These are phyloP conservation scores for Cryptocephalus primarius DNA, from an alignment of 2,888 invertebrate genomes.

Conservation along the genomic window DNA sequence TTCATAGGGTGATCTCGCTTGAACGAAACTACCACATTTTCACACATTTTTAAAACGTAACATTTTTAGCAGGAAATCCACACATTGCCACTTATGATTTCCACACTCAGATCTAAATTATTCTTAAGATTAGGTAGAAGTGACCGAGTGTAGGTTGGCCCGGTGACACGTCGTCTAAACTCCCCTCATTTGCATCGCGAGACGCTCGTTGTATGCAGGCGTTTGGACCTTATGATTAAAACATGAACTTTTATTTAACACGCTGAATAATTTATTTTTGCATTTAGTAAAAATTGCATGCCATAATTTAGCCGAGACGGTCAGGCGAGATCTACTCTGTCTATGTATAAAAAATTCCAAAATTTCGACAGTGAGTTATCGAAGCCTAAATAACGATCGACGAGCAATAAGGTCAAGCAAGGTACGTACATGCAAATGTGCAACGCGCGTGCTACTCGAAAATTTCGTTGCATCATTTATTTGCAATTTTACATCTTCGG, in stretches of 20 bases:
- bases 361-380: neutral
- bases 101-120: too few species aligned
- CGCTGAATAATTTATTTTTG: slow-evolving; percentile 20
- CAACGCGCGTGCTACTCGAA: neutral
- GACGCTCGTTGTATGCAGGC: slow-evolving; percentile 10
- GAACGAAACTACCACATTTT: too few species aligned
- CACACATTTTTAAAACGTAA: too few species aligned
- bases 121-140: neutral
- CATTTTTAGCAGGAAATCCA: too few species aligned
- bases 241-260: slow-evolving; percentile 18
- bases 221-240: slow-evolving; percentile 16
- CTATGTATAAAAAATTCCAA: neutral
- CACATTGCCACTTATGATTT: too few species aligned
- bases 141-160: slow-evolving; percentile 3
- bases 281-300: slow-evolving; percentile 20
- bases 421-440: neutral
- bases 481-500: too few species aligned
- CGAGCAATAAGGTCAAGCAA: neutral
- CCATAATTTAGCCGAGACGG: neutral
- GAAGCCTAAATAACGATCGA: neutral
- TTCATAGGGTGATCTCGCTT: too few species aligned
- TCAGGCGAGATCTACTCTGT: neutral
- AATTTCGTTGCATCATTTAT: neutral
- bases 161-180: slow-evolving; percentile 4
- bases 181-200: slow-evolving; percentile 11